Evolutionary conservation across 2,888 invertebrate genomes (phyloP).

Genomic region (Scaptomyza flava): DNA sequence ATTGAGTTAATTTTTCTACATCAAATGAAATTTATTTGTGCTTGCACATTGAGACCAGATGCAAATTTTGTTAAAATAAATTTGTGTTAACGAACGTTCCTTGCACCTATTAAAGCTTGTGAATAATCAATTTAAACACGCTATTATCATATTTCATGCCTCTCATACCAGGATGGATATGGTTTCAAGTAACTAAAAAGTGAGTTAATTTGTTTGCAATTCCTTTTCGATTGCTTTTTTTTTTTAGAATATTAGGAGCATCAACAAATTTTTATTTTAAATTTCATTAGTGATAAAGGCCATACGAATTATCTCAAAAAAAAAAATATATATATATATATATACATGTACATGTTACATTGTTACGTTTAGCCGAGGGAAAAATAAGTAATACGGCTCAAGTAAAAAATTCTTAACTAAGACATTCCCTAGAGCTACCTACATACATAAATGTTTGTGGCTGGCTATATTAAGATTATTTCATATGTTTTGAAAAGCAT

Average conservation of each 20-base stretch:
- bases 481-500: neutral
- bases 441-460: neutral
- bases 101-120: neutral
- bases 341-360: neutral
- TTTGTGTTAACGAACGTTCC: neutral
- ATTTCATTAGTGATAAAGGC: neutral
- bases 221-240: neutral
- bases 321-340: neutral
- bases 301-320: neutral
- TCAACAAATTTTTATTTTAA: neutral
- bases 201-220: conserved; percentile 17
- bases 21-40: neutral
- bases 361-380: neutral
- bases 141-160: neutral
- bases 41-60: neutral
- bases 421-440: neutral
- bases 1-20: conserved; percentile 29
- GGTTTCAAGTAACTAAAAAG: conserved; percentile 31
- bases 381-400: neutral
- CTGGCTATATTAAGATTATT: too few relatives aligned
- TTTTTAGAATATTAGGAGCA: neutral
- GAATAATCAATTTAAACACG: neutral
- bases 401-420: neutral
- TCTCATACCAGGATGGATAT: conserved; percentile 5
- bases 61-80: neutral